phyloP scores from a whole-genome alignment of 2,888 invertebrate genomes.

The Leptinotarsa haldemani region DNA sequence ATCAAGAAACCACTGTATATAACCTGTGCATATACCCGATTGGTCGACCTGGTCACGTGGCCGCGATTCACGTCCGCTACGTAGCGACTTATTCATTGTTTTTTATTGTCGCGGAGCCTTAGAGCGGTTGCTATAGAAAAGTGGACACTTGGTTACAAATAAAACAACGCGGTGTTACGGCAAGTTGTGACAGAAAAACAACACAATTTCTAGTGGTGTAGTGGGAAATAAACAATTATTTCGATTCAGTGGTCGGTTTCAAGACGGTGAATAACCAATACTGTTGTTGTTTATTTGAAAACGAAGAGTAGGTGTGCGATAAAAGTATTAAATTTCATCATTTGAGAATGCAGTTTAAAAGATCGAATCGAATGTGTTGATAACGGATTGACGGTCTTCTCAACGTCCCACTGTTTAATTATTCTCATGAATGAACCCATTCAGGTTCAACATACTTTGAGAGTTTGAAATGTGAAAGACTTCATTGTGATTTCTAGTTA shows the following conservation, averaged over 20 bases:
- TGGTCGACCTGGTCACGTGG: constrained; percentile 53
- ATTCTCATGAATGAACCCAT: background rate
- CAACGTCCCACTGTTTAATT: background rate
- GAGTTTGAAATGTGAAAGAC: background rate
- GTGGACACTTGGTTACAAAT: constrained; percentile 45
- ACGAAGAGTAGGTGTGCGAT: constrained; percentile 20
- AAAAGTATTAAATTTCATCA: constrained; percentile 16
- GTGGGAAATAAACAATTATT: background rate
- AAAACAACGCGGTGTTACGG: constrained; percentile 32
- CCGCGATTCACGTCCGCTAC: constrained; percentile 49
- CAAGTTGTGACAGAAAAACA: constrained; percentile 5
- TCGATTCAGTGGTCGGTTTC: background rate
- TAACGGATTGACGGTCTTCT: background rate
- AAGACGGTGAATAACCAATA: background rate
- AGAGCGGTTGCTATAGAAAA: constrained; percentile 52
- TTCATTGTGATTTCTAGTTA: constrained; percentile 8
- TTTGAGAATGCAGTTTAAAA: constrained; percentile 13
- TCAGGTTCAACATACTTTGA: background rate
- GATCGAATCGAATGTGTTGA: constrained; percentile 3
- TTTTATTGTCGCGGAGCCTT: constrained; percentile 50
- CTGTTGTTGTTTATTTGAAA: constrained; percentile 2
- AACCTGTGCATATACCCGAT: constrained; percentile 45
- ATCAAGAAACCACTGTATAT: constrained; percentile 42
- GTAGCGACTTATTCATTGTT: constrained; percentile 51
- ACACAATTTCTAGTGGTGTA: background rate